Evolutionary conservation across 2,113 vertebrate genomes (phyloP).

Genomic region (Trogon melanurus): DNA sequence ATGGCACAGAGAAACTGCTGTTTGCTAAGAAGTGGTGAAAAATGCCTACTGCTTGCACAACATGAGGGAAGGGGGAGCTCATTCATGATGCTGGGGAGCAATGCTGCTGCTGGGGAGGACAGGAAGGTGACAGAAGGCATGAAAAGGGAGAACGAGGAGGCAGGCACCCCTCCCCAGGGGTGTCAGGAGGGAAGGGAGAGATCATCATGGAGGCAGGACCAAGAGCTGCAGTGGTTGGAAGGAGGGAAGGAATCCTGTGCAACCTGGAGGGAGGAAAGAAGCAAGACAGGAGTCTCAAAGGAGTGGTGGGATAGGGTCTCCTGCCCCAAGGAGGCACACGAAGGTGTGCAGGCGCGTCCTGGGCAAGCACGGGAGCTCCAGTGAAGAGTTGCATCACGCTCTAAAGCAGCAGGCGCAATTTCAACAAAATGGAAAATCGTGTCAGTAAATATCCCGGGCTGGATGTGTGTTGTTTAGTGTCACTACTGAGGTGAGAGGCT

Average conservation of each 20-base stretch:
- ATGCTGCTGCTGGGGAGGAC: background rate
- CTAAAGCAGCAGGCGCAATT: background rate
- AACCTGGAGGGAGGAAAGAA: background rate
- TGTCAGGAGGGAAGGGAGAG: background rate
- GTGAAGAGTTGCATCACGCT: background rate
- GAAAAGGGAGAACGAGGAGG: background rate
- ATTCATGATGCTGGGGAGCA: background rate
- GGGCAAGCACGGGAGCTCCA: background rate
- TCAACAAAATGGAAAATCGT: background rate
- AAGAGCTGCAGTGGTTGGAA: fast-evolving
- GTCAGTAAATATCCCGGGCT: background rate
- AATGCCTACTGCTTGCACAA: background rate
- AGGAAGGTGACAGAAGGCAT: background rate
- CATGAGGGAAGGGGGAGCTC: background rate
- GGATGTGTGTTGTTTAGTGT: background rate
- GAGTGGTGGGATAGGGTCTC: background rate
- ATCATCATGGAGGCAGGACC: background rate
- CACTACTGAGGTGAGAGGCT: background rate
- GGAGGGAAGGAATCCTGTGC: background rate
- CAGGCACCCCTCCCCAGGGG: background rate
- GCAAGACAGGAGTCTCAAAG: background rate
- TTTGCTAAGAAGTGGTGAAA: background rate
- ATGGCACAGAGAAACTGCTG: background rate
- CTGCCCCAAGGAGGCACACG: background rate
- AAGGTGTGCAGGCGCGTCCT: background rate